Evolutionary conservation across 2,113 vertebrate genomes (phyloP).

Genomic region (Vicugna pacos): DNA sequence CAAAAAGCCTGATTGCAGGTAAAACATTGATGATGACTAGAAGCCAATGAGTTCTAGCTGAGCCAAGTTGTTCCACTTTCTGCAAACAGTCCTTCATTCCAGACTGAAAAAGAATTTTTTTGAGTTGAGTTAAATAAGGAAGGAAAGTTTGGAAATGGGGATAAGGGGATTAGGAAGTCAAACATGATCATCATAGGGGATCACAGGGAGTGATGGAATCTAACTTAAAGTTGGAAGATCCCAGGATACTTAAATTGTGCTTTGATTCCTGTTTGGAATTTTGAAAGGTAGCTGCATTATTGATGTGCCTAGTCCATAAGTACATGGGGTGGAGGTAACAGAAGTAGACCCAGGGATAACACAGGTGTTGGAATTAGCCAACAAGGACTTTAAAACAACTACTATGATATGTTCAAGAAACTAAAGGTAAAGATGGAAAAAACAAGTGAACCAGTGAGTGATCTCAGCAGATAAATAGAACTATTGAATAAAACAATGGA

Average conservation of each 20-base stretch:
- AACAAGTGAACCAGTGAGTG: background rate
- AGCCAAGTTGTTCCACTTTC: background rate
- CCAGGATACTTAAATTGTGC: background rate
- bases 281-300: background rate
- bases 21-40: background rate
- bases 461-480: background rate
- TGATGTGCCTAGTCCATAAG: background rate
- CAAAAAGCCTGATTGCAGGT: background rate
- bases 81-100: background rate
- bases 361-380: background rate
- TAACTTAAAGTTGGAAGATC: background rate
- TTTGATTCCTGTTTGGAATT: background rate
- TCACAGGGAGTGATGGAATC: background rate
- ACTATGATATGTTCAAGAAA: background rate
- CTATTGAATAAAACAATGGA: background rate
- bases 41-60: background rate
- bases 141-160: background rate
- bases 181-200: background rate
- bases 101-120: background rate
- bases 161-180: background rate
- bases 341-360: background rate
- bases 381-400: background rate
- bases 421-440: background rate
- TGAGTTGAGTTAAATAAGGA: background rate
- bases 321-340: background rate